Percentiles rank a stretch among this genome's conserved stretches.
phyloP scores from a whole-genome alignment of 2,113 vertebrate genomes.

The Lagenorhynchus albirostris region DNA sequence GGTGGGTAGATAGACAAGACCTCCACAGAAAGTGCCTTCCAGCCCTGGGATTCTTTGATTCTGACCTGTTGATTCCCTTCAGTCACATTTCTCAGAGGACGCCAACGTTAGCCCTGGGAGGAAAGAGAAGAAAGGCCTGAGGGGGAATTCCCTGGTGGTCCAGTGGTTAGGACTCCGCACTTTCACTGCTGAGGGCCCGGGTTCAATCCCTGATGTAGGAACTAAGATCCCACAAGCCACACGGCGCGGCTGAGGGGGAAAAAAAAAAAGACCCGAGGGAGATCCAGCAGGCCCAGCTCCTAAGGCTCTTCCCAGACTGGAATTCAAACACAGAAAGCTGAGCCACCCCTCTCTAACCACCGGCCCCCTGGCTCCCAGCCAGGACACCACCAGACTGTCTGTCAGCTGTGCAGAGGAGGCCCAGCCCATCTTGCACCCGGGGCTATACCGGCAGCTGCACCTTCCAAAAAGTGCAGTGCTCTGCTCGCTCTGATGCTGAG shows the following conservation, averaged over 20 bases:
- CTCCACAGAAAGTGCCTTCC: not conserved
- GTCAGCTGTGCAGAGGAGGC: not conserved
- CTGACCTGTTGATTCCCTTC: not conserved
- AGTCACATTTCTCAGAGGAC: not conserved
- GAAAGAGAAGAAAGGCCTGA: not conserved
- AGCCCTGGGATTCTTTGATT: not conserved
- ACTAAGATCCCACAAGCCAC: not conserved
- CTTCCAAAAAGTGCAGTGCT: not conserved
- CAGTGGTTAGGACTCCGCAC: not conserved
- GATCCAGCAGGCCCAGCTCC: not conserved
- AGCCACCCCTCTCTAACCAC: not conserved
- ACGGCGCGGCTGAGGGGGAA: not conserved
- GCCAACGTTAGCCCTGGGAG: not conserved
- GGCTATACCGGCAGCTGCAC: not conserved
- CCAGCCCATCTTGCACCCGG: accelerated
- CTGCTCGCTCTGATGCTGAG: not conserved
- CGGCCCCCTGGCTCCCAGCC: not conserved
- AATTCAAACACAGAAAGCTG: not conserved
- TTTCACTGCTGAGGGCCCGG: not conserved
- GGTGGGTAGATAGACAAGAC: not conserved
- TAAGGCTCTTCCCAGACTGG: not conserved
- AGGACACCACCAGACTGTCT: not conserved
- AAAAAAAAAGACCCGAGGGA: not conserved
- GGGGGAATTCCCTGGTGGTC: not conserved
- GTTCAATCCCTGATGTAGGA: not conserved